These are phyloP conservation scores for Streblospio benedicti DNA, from an alignment of 1,140 invertebrate species.

Conservation along the genomic window DNA sequence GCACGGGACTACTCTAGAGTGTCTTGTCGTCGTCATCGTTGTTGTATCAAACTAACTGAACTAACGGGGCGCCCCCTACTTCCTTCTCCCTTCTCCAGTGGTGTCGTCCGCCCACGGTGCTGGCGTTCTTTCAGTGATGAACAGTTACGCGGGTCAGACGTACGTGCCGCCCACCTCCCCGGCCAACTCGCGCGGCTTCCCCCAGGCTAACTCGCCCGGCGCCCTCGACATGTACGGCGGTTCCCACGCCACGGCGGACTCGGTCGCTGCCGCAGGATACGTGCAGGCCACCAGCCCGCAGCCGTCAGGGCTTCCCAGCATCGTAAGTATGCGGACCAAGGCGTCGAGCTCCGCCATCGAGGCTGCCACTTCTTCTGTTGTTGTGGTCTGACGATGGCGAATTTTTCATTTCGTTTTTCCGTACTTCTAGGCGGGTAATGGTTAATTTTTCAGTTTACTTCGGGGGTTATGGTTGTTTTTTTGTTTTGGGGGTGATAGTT, in stretches of 20 bases:
- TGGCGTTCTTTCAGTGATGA: conserved; percentile 57
- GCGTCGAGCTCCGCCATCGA: too few relatives aligned
- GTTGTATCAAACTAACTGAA: too few relatives aligned
- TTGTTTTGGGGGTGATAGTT: too few relatives aligned
- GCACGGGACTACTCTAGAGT: too few relatives aligned
- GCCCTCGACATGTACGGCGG: conserved; percentile 73
- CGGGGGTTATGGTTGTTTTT: too few relatives aligned
- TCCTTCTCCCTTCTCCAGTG: conserved; percentile 10
- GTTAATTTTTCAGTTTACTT: too few relatives aligned
- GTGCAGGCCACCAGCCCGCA: conserved; percentile 86
- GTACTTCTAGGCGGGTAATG: too few relatives aligned
- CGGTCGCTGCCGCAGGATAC: conserved; percentile 71
- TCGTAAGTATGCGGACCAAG: conserved; percentile 61
- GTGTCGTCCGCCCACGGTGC: conserved; percentile 13
- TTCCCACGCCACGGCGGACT: conserved; percentile 47
- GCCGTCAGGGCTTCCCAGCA: conserved; percentile 74
- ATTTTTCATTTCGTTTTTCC: too few relatives aligned
- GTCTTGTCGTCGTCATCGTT: too few relatives aligned
- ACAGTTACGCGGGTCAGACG: conserved; percentile 55
- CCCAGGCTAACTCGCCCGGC: conserved; percentile 68
- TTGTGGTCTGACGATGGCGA: too few relatives aligned
- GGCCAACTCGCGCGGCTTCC: conserved; percentile 67
- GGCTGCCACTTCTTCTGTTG: too few relatives aligned
- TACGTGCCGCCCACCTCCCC: conserved; percentile 65
- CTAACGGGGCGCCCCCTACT: too few relatives aligned